phyloP scores from a whole-genome alignment of 2,113 vertebrate genomes.

The Lucifuga dentata region DNA sequence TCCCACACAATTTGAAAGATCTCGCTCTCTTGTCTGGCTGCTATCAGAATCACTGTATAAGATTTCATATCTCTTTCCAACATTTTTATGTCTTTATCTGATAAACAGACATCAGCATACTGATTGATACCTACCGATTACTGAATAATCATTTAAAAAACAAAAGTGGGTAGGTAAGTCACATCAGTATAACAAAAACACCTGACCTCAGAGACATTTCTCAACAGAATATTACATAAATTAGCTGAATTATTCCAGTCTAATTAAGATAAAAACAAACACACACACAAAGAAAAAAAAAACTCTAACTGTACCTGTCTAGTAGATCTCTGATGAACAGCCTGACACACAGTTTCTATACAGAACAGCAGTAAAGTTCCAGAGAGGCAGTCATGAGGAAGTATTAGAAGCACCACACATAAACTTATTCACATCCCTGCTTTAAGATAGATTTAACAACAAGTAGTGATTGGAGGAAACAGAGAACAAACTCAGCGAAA shows the following conservation, averaged over 20 bases:
- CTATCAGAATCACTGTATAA: not conserved
- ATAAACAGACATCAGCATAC: slow-evolving; percentile 3
- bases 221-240: not conserved
- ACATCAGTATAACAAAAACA: not conserved
- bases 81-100: not conserved
- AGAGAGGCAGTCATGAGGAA: slow-evolving; percentile 36
- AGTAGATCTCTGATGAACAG: not conserved
- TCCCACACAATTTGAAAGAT: not conserved
- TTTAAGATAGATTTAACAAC: not conserved
- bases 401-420: not conserved
- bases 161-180: not conserved
- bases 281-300: slow-evolving; percentile 20
- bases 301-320: slow-evolving; percentile 44
- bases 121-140: not conserved
- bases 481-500: slow-evolving; percentile 48
- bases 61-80: too few relatives aligned
- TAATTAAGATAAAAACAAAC: too few relatives aligned
- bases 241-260: not conserved
- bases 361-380: not conserved
- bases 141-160: not conserved
- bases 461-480: slow-evolving; percentile 44
- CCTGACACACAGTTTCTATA: not conserved
- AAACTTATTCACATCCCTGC: not conserved
- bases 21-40: not conserved
- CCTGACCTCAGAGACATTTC: not conserved